Evolutionary conservation across 2,797 vertebrate species (phyloP).

Genomic region (Rhadinocentrus ornatus): DNA sequence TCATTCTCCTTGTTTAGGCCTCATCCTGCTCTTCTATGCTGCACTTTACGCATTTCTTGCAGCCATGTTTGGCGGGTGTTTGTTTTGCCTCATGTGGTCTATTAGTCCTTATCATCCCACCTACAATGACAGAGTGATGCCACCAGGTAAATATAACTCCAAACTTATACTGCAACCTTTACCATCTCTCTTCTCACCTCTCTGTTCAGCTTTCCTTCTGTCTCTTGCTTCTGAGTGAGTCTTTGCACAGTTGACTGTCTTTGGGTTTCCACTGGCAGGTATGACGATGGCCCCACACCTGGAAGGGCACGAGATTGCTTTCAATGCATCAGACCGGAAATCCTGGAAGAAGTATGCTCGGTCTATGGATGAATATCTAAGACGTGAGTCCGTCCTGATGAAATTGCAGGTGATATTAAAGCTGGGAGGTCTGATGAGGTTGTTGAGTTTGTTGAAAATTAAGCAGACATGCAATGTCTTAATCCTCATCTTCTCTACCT

Average conservation of each 20-base stretch:
- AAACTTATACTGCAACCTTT: background rate
- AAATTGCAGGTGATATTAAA: background rate
- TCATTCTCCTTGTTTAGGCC: constrained; percentile 79
- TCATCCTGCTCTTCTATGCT: constrained; percentile 94
- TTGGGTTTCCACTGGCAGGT: constrained; percentile 86
- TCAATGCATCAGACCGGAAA: constrained; percentile 88
- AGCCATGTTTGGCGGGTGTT: constrained; percentile 93
- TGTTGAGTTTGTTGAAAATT: constrained; percentile 39
- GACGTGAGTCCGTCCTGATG: constrained; percentile 82
- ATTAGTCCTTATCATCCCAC: constrained; percentile 93
- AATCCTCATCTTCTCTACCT: constrained; percentile 63
- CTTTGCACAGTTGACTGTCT: constrained; percentile 80
- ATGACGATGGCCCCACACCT: constrained; percentile 92
- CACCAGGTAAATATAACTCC: constrained; percentile 87
- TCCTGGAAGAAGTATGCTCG: constrained; percentile 91
- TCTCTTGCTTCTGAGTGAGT: constrained; percentile 51
- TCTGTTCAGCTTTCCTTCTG: constrained; percentile 25
- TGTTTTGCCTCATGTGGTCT: constrained; percentile 93
- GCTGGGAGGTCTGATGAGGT: constrained; percentile 21
- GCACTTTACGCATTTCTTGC: constrained; percentile 92
- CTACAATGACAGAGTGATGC: constrained; percentile 93
- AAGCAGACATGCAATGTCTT: constrained; percentile 55
- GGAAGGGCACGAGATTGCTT: constrained; percentile 89
- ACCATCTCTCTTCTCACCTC: constrained; percentile 1
- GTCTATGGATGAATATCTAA: constrained; percentile 89